Evolutionary conservation across 1,140 invertebrate genomes (phyloP), one percentile per base, ranked within the genome.

Genomic region (Sinella curviseta): DNA sequence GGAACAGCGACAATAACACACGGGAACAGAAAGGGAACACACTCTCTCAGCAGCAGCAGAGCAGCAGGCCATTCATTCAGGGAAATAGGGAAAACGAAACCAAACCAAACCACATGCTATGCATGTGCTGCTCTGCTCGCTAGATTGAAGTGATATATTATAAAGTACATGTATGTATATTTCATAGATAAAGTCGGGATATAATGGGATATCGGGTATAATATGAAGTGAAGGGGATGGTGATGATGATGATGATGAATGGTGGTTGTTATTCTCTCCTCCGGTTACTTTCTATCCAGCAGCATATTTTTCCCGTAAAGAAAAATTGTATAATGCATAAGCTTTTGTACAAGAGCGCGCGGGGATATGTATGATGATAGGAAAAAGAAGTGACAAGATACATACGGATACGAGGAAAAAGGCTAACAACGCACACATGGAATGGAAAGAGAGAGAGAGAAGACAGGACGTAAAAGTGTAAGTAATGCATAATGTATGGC

Each of bases 401-500:
- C 65, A 70, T 70, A 33, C 65, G 65, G 65, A 70, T 70, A 31
- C 14, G 28, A 31, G 65, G 31, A 70, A 33, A 70, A 24, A 24
- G 31, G 31, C 30, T 31, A 70, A 24, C 65, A 31, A 70, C 8
- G 16, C 16, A 17, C 28, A 30, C 26, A 70, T 31, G 65, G 65
- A 70, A 70, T 16, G 31, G 28, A 8, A 31, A 31, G 57, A 8
- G 39, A 8, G 39, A 48, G 39, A 48, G 39, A 48, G 39, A 48
- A 48, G 39, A 48, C 39, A 48, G 60, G 60, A 26, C n/a, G 60
- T 26, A 26, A 26, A 67, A 67, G n/a, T 67, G 60, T 67, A 8
- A 4, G 33, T 48, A 36, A 75, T 75, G n/a, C 34, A 36, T 75
- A 39, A 75, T 36, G 28, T 48, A 75, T 75, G 74, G 65, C 65